Evolutionary conservation across 2,888 invertebrate genomes (phyloP), one percentile per base, ranked within the genome.

Genomic region (Congeria kusceri): DNA sequence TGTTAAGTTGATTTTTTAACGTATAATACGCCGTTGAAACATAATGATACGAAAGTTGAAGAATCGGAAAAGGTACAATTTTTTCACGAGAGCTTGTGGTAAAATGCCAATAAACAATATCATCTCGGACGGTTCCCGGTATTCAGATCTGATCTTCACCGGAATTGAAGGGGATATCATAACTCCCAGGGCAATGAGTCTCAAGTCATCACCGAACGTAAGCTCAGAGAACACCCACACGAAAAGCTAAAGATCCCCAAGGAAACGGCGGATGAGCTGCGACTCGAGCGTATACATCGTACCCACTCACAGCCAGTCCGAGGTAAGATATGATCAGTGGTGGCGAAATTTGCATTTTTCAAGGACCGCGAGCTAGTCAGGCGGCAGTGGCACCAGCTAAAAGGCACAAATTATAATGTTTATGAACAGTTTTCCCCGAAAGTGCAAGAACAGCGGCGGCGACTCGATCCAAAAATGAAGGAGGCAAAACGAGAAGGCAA

Each of bases 301-400:
- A 20, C 58, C 58, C 58, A 7, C 18, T 15, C 20, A 18, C 27
- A 58, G 20, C 58, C 58, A 58, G 58, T 58, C 4, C 23, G 20
- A 4, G 58, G 62, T 25, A 58, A 58, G 49, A 15, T 49, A 4
- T 15, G 49, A 20, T 20, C 18, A 9, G 20, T 49, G 4, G 49
- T 49, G 5, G 49, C 49, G 15, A 49, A 49, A 15, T 49, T 49
- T 20, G 23, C 58, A 5, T 58, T 58, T 58, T 58, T 49, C 28
- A 58, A 58, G 25, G 58, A 58, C 58, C 20, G 58, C 3, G 58
- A 58, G 58, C 23, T 58, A 20, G 58, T 58, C 5, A 20, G 58
- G 27, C 58, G 28, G 4, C 58, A 58, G 28, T 58, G 28, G 58
- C 18, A 4, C 18, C 7, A 49, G n/a, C 49, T 49, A 4, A 20